These are phyloP conservation scores for Euura lappo DNA, from an alignment of 1,140 invertebrate species.

Conservation along the genomic window DNA sequence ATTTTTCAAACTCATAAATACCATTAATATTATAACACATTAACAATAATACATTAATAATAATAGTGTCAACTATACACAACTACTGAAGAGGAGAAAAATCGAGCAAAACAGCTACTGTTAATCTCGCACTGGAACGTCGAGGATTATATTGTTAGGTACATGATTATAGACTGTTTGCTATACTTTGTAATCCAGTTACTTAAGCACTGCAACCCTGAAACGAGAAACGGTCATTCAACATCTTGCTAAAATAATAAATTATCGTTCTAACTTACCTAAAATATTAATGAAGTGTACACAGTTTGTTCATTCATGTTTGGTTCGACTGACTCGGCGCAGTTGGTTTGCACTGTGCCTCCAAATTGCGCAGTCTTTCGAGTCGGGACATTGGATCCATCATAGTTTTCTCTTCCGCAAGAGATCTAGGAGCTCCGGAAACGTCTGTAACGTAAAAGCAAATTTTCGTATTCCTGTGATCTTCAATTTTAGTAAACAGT, in stretches of 20 bases:
- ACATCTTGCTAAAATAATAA: constrained; percentile 10
- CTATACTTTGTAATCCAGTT: constrained; percentile 18
- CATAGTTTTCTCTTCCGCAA: constrained; percentile 43
- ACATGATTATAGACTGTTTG: constrained; percentile 23
- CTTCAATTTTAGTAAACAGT: neutral
- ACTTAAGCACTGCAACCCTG: constrained; percentile 16
- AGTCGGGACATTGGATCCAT: constrained; percentile 55
- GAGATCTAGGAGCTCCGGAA: constrained; percentile 27
- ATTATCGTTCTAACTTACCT: neutral
- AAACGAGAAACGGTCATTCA: neutral
- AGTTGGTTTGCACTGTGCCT: constrained; percentile 48
- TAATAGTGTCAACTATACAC: constrained; percentile 24
- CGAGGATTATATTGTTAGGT: constrained; percentile 23
- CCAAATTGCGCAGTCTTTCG: constrained; percentile 52
- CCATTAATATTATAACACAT: constrained; percentile 22
- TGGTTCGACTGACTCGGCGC: constrained; percentile 44
- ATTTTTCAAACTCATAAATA: constrained; percentile 17
- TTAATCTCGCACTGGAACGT: constrained; percentile 18
- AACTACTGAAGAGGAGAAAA: constrained; percentile 19
- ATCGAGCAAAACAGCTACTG: constrained; percentile 18
- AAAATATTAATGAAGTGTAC: constrained; percentile 8
- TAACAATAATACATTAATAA: constrained; percentile 7
- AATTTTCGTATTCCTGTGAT: neutral
- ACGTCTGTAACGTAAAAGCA: constrained; percentile 20
- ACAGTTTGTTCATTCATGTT: constrained; percentile 33